Evolutionary conservation across 2,113 vertebrate genomes (phyloP), one percentile per base, ranked within the genome.

Genomic region (Halichoerus grypus): DNA sequence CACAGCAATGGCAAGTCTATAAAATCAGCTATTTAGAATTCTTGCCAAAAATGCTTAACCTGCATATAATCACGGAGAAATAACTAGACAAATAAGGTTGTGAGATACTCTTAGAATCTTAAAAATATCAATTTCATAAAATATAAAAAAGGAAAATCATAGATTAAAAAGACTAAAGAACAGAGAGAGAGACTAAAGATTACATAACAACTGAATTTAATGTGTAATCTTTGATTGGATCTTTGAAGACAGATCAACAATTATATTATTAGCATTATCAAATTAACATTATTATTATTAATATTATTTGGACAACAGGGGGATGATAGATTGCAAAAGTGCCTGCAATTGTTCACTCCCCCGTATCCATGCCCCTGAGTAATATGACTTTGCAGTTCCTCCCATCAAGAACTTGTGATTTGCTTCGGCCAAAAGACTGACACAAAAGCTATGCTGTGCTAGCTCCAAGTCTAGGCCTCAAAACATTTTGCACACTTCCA

Each of bases 131-230:
- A 53, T 85, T 6, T 61, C 72, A 77, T 42, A 57, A 95, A 92
- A 94, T 26, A 97, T 33, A 97, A 51, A 80, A 82, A 94, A 31
- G 28, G 9, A 92, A 39, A 84, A 0, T 31, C 65, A 51, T 15
- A 77, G 28, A 94, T 80, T 95, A 57, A 80, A 80, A 92, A 92
- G 33, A 76, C 39, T 82, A 14, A 76, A 91, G 42, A 69, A 89
- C 74, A 53, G n/a, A 49, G 51, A 51, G 36, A 71, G 22, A 83
- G 22, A 42, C 65, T 87, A 79, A 95, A 93, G 79, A 63, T 72
- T 72, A 67, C 3, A 88, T 76, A 67, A 13, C 39, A 92, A 85
- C 51, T 89, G 80, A 74, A 92, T 80, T 91, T 92, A 95, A 88
- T 8, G 4, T 61, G 36, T 22, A 93, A 57, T 69, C 8, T 42